A percentile compares a stretch with the other conserved stretches of the same genome.
Evolutionary conservation across 2,113 vertebrate species (phyloP).

Genomic region (Epinephelus lanceolatus): DNA sequence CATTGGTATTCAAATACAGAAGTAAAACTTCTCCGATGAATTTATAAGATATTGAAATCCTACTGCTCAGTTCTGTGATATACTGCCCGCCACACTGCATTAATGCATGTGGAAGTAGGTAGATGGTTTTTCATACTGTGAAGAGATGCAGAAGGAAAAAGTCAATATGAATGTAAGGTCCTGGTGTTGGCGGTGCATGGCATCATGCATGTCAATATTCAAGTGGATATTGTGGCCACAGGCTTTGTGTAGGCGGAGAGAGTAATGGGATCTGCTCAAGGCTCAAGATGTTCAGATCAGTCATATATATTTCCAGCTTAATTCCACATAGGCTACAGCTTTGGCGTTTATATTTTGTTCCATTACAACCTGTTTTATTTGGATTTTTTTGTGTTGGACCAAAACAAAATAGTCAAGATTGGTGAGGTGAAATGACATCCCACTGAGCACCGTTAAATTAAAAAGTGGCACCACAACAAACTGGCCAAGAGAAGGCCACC

Average conservation of each 20-base stretch:
- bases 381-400: no score
- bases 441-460: no score
- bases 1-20: conserved; percentile 2
- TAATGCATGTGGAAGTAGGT: conserved; percentile 18
- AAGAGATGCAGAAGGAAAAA: neutral
- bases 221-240: conserved; percentile 26
- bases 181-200: neutral
- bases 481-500: no score
- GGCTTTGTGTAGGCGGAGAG: neutral
- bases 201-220: conserved; percentile 1
- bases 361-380: no score
- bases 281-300: neutral
- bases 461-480: no score
- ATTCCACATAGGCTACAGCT: neutral
- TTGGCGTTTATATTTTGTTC: no score
- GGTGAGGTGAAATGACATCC: no score
- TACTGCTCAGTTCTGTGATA: neutral
- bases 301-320: neutral
- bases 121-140: conserved; percentile 5
- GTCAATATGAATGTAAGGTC: neutral
- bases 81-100: neutral
- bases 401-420: no score
- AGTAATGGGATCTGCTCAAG: neutral
- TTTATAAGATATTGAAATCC: conserved; percentile 19
- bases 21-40: conserved; percentile 7